These are phyloP conservation scores for Tyrophagus putrescentiae DNA, from an alignment of 1,140 invertebrate species.

Conservation along the genomic window DNA sequence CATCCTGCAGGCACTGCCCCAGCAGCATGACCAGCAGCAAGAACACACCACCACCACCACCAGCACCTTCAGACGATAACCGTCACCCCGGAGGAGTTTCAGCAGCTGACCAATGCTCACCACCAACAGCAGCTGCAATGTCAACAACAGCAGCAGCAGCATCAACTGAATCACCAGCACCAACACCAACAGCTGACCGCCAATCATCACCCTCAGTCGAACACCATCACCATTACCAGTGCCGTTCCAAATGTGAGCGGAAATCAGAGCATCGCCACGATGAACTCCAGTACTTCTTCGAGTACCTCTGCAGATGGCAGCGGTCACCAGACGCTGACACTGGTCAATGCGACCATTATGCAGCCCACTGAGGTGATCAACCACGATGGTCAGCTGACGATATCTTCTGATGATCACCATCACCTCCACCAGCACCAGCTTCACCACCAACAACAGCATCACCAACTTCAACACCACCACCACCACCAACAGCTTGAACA, in stretches of 20 bases:
- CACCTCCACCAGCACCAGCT: no score
- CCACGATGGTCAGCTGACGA: no score
- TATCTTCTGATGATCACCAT: no score
- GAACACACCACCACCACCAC: neutral
- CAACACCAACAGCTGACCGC: neutral
- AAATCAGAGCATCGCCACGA: neutral
- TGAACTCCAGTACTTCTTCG: no score
- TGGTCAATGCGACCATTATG: constrained; percentile 11
- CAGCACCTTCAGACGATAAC: neutral
- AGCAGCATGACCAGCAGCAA: neutral
- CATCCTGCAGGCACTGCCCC: no score
- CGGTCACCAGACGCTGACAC: constrained; percentile 2
- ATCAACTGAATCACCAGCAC: neutral
- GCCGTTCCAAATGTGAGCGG: neutral
- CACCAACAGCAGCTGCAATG: neutral
- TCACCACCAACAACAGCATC: no score
- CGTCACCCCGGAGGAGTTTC: neutral
- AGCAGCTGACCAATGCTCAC: neutral
- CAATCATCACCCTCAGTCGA: neutral
- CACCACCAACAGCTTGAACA: no score
- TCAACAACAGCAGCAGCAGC: neutral
- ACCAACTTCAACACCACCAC: neutral
- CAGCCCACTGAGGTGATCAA: neutral
- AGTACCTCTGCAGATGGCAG: no score
- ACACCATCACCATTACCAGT: neutral